A percentile compares a stretch with the other conserved stretches of the same genome.
phyloP scores from a whole-genome alignment of 2,113 vertebrate genomes.

The Pygoscelis adeliae region DNA sequence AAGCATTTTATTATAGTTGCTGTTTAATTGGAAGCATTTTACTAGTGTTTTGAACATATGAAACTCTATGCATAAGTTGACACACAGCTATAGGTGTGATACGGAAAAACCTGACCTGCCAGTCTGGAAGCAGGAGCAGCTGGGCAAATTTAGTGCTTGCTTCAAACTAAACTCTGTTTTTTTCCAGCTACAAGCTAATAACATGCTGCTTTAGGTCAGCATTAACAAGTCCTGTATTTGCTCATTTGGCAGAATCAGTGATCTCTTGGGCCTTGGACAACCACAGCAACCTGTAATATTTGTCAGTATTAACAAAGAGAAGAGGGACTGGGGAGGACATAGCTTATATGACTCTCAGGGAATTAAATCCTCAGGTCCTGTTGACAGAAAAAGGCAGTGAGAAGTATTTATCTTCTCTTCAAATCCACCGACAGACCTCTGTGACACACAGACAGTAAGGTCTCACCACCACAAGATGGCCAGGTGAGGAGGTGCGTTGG shows the following conservation, averaged over 20 bases:
- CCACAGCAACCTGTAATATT: background rate
- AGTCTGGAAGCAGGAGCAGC: background rate
- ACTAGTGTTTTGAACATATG: background rate
- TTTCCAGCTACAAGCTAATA: background rate
- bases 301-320: background rate
- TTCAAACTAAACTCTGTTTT: background rate
- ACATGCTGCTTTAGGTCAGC: background rate
- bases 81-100: background rate
- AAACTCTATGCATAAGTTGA: background rate
- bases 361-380: background rate
- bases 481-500: fast-evolving
- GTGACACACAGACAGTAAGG: background rate
- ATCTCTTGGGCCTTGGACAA: background rate
- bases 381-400: background rate
- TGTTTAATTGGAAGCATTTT: background rate
- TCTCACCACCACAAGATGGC: background rate
- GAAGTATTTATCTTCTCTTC: background rate
- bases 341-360: background rate
- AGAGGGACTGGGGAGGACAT: background rate
- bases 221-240: background rate
- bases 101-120: background rate
- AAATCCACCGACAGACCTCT: background rate
- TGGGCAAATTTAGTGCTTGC: background rate
- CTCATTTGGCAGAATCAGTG: background rate
- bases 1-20: background rate